These are phyloP conservation scores for Notothenia rossii DNA, from an alignment of 2,113 vertebrate species.

Conservation along the genomic window DNA sequence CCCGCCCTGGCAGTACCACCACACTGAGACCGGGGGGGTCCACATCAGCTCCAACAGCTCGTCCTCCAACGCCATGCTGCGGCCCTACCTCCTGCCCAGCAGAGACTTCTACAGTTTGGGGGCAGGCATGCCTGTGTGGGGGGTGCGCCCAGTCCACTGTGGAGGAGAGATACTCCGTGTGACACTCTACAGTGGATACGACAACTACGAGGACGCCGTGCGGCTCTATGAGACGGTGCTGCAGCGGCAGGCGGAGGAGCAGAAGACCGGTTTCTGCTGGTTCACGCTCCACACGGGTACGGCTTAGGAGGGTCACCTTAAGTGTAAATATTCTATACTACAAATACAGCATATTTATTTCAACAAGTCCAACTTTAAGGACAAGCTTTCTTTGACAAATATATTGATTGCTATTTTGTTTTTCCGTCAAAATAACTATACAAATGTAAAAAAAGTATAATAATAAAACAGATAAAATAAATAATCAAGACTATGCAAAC, in stretches of 20 bases:
- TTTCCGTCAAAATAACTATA: too few relatives aligned
- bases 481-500: too few relatives aligned
- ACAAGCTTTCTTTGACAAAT: neutral
- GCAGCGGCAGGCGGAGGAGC: constrained; percentile 84
- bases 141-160: constrained; percentile 85
- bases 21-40: constrained; percentile 75
- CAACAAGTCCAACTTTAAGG: neutral
- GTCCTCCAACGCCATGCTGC: constrained; percentile 43
- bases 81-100: constrained; percentile 74
- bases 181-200: constrained; percentile 89
- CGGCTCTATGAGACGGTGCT: constrained; percentile 92
- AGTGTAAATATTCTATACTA: neutral
- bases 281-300: constrained; percentile 83
- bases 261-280: constrained; percentile 86
- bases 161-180: constrained; percentile 89
- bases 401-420: too few relatives aligned
- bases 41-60: constrained; percentile 68
- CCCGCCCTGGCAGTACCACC: constrained; percentile 90
- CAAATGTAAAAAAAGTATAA: too few relatives aligned
- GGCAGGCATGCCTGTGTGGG: constrained; percentile 92
- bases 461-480: too few relatives aligned
- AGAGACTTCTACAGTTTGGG: constrained; percentile 92
- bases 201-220: constrained; percentile 92
- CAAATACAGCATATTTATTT: neutral
- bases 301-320: neutral